Evolutionary conservation across 1,140 invertebrate genomes (phyloP), one percentile per base, ranked within the genome.

Genomic region (Trichomalopsis sarcophagae): DNA sequence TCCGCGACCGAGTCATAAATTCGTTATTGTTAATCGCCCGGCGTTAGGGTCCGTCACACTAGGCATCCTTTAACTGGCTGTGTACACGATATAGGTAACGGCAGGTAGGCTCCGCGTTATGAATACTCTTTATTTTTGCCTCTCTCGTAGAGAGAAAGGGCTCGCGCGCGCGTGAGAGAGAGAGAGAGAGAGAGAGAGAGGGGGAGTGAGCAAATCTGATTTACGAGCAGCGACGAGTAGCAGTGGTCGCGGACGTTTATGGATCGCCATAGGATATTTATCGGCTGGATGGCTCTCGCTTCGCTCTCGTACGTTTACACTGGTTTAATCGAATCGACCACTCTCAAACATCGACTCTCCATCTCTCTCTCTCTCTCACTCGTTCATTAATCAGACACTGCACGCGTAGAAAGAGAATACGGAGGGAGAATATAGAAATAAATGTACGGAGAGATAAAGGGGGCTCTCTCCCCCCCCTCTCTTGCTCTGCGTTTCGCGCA

Each of bases 251-350:
- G 80, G 89, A 89, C 89, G 86, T 88, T 90, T 89, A 89, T 88
- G 73, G 71, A 88, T 89, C 85, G 88, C 77, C 74, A 88, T 84
- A n/a, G 47, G 87, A 89, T 89, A 89, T 90, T 90, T 89, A 89
- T 89, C 89, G 86, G 23, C 44, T 44, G 13, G 21, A 40, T n/a
- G 14, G 50, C 23, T 77, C 36, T 75, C 36, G 33, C 84, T 86
- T 76, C 74, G 81, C 76, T 86, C 86, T 87, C 40, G 55, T 87
- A 86, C 87, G 87, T 89, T 88, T 89, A 89, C 86, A 88, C 78
- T 89, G 87, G 86, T 89, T 89, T 90, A 88, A 90, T 89, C 87
- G 88, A 89, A 88, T 88, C 86, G 87, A 88, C 87, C 85, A 81
- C 77, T 33, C 27, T 76, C 40, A 55, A 23, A 55, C 40, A 33